Percentiles rank a stretch among this genome's conserved stretches.
phyloP scores from a whole-genome alignment of 2,888 invertebrate genomes.

The Ceramica pisi region DNA sequence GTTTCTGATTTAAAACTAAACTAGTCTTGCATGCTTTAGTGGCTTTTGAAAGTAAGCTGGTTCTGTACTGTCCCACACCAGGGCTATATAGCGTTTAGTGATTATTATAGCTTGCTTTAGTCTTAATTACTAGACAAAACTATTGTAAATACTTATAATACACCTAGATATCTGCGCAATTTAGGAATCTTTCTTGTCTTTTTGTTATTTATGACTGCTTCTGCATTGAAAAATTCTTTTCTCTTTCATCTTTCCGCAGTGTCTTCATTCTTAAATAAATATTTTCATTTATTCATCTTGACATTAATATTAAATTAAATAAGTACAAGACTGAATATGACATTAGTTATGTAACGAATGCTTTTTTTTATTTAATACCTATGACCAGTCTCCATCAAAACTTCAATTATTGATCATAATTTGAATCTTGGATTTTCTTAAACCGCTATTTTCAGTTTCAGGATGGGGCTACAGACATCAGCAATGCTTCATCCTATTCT shows the following conservation, averaged over 20 bases:
- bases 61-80: too few relatives aligned
- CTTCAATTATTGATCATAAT: background rate
- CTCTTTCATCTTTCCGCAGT: background rate
- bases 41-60: background rate
- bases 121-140: too few relatives aligned
- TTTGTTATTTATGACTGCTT: background rate
- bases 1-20: background rate
- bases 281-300: background rate
- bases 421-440: background rate
- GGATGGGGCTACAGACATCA: slow-evolving; percentile 89
- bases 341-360: background rate
- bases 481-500: slow-evolving; percentile 91
- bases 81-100: too few relatives aligned
- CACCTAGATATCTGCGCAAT: too few relatives aligned
- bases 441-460: slow-evolving; percentile 62
- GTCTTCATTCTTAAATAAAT: background rate
- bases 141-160: too few relatives aligned
- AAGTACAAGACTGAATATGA: background rate
- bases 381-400: background rate
- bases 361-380: background rate
- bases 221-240: background rate
- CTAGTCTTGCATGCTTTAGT: background rate
- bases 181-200: too few relatives aligned
- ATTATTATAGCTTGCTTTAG: too few relatives aligned
- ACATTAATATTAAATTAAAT: background rate